Evolutionary conservation across 2,888 invertebrate species (phyloP).

Genomic region (Drosophila rubida): DNA sequence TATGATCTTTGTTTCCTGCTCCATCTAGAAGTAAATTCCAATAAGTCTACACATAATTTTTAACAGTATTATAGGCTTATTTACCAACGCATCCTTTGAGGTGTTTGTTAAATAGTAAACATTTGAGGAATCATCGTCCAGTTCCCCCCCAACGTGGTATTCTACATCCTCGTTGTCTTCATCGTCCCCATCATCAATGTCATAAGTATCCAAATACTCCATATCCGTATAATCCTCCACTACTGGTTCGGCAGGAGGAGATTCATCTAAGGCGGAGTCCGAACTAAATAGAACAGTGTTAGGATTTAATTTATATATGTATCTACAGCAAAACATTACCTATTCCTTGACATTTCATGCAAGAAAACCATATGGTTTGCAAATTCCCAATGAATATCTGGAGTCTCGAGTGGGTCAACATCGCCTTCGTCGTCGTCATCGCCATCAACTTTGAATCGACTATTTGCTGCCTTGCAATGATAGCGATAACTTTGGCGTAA

Average conservation of each 20-base stretch:
- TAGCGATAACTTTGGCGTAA: constrained; percentile 50
- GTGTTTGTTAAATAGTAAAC: background rate
- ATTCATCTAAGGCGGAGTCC: constrained; percentile 12
- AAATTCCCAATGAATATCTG: constrained; percentile 47
- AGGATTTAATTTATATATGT: background rate
- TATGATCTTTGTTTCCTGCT: background rate
- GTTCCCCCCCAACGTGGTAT: background rate
- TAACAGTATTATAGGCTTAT: background rate
- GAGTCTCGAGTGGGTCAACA: constrained; percentile 40
- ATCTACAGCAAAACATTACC: background rate
- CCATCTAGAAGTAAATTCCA: constrained; percentile 2
- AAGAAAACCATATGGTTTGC: constrained; percentile 49
- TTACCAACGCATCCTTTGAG: background rate
- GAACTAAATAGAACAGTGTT: background rate
- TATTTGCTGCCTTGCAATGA: constrained; percentile 36
- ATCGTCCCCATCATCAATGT: background rate
- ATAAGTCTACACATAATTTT: background rate
- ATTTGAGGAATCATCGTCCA: background rate
- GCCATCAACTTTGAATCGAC: constrained; percentile 4
- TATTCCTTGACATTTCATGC: constrained; percentile 20
- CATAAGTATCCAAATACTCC: constrained; percentile 40
- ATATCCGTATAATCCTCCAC: constrained; percentile 37
- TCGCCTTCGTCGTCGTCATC: constrained; percentile 15
- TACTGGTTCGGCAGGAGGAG: background rate
- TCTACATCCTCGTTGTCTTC: constrained; percentile 12